phyloP scores from a whole-genome alignment of 2,797 vertebrate species.

The Knipowitschia caucasica region DNA sequence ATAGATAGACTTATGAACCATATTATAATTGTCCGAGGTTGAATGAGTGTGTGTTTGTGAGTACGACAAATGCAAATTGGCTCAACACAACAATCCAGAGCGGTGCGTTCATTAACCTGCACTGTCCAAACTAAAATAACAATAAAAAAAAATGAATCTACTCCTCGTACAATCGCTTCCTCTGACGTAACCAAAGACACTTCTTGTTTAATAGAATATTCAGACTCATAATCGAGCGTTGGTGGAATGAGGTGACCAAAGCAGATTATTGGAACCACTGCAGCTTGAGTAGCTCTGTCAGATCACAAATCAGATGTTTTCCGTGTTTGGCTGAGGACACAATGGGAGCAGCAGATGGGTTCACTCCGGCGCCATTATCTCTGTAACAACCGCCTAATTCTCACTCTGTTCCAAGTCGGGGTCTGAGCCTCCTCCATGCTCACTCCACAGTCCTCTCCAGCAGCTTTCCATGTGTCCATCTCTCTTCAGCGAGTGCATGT shows the following conservation, averaged over 20 bases:
- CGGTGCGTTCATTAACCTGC: no score
- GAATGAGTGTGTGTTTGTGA: no score
- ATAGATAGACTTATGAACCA: no score
- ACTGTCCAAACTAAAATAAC: no score
- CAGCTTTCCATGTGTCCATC: conserved; percentile 19
- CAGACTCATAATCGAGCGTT: not conserved
- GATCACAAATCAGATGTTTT: conserved; percentile 29
- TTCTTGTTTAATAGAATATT: no score
- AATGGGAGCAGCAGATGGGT: conserved; percentile 37
- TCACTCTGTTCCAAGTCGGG: conserved; percentile 19
- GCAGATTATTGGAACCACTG: conserved; percentile 38
- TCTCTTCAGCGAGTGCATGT: conserved; percentile 16
- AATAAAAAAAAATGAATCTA: no score
- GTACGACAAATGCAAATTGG: no score
- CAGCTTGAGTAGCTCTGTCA: no score
- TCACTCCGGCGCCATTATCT: conserved; percentile 33
- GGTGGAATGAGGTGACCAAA: not conserved
- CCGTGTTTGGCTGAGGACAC: conserved; percentile 22
- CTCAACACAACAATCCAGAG: no score
- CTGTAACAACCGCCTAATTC: conserved; percentile 7
- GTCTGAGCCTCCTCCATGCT: conserved; percentile 21
- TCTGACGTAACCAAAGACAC: no score
- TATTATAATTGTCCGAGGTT: no score
- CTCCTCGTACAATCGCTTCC: no score
- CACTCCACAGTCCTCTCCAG: conserved; percentile 27